Evolutionary conservation across 2,888 invertebrate species (phyloP), one percentile per base, ranked within the genome.

Genomic region (Helicoverpa assulta): DNA sequence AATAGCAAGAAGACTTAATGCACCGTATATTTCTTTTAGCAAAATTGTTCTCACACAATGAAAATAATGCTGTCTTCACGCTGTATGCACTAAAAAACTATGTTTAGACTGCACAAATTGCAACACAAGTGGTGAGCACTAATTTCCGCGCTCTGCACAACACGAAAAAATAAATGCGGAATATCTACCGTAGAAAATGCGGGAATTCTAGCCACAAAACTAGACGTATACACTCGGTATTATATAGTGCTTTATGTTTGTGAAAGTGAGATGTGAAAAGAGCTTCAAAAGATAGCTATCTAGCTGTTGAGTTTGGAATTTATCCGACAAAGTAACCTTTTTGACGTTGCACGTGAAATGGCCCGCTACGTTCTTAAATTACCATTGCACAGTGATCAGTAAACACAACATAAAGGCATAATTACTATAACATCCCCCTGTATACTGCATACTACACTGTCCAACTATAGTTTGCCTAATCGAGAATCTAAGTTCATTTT

Each of bases 91-190:
- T 58, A 78, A 55, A 70, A 78, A 78, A 77, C 56, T 19, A 14
- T 72, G 73, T 72, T 72, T 55, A 72, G 37, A 29, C 58, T 47
- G 58, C 57, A 21, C 78, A 58, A 78, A 78, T 59, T 71, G 73
- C 73, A 55, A 55, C 78, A 63, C 64, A 73, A 73, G 78, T 72
- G 54, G 78, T 21, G 78, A 78, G 33, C 58, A 73, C 73, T 78
- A 78, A 73, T 73, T 73, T 78, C 58, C 58, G 54, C 47, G 66
- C 51, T 47, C 51, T 61, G 29, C 57, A 78, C 73, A 73, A 72
- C 63, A 59, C 43, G 16, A 73, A 71, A 77, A 73, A 78, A 58
- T 58, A 72, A 54, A 72, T 72, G 54, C 21, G 2, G 19, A 72
- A 62, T 47, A 37, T 5, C 10, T 55, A 73, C 47, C 21, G 57